Base-by-base conservation (phyloP, 2,888 invertebrate genomes). In the Synanthedon myopaeformis region DNA sequence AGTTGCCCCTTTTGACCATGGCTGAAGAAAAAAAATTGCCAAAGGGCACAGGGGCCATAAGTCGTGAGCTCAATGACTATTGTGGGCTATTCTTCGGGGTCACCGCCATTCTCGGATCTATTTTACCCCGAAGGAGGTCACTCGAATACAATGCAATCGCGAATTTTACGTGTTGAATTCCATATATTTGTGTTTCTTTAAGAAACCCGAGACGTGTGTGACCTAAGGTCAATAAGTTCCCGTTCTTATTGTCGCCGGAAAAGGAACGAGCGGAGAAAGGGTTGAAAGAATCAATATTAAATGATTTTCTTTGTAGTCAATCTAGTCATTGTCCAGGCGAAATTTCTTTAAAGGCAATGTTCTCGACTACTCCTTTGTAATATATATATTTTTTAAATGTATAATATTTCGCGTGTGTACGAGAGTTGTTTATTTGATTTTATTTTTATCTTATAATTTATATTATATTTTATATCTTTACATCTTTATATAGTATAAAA, bases 171-270 rank as follows among this genome's bases (percentile, higher is more conserved):
- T 64, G 61, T 67, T 70, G 57, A 54, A 65, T 71, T 79, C 74
- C 74, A 66, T 66, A 74, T 77, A 72, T 73, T 65, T 72, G 75
- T 67, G 67, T 74, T 74, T 70, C 67, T 69, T 70, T 66, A 52
- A 35, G 85, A 66, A 77, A 86, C 67, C 51, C 45, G 75, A 86
- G 79, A 80, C 62, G 61, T 71, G 84, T 85, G 85, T 76, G 82
- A 84, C 82, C 79, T 58, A 57, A 67, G 85, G 83, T 82, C 84
- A 83, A 49, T 49, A 13, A 17, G 49, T 17, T 17, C 49, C 49
- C 17, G 11, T 17, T 19, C 6, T 49, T 49, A 49, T 49, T 49
- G 49, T 49, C 19, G 19, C 55, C 57, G 51, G 17, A 23, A 23
- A 23, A 50, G 17, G 17, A 23, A 23, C 10, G 28, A 11, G 19